Conservation (phyloP, 2,888 invertebrate genomes). For the Leucoma salicis region DNA sequence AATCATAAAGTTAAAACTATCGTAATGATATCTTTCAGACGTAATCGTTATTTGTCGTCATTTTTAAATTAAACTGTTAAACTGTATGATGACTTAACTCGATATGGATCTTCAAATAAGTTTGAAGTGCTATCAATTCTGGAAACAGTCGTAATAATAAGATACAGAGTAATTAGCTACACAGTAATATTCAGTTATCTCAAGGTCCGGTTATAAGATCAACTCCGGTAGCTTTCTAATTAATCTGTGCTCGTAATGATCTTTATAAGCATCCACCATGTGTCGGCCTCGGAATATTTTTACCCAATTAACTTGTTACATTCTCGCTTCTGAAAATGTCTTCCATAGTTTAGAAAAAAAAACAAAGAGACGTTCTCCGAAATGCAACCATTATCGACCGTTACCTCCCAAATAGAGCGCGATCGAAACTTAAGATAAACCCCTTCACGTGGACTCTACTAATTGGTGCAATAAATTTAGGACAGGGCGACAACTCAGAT, state of each 20-base stretch:
- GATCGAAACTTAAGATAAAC: conserved; percentile 69
- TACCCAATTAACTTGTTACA: conserved; percentile 79
- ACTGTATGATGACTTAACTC: conserved; percentile 9
- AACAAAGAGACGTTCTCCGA: conserved; percentile 66
- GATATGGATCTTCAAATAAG: conserved; percentile 19
- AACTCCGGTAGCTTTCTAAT: conserved; percentile 56
- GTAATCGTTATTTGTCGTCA: not conserved
- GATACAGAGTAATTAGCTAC: conserved; percentile 35
- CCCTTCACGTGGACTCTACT: conserved; percentile 73
- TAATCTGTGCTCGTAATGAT: conserved; percentile 62
- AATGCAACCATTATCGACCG: conserved; percentile 74
- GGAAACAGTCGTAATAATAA: conserved; percentile 32
- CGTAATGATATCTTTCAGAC: not conserved
- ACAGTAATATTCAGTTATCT: conserved; percentile 43
- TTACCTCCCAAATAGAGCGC: conserved; percentile 79
- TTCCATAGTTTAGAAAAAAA: conserved; percentile 51
- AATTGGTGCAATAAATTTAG: conserved; percentile 80
- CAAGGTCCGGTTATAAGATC: conserved; percentile 47
- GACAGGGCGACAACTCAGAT: conserved; percentile 61
- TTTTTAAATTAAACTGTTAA: conserved; percentile 8
- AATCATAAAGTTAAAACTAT: not conserved
- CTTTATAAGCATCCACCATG: conserved; percentile 56
- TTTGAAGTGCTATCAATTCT: conserved; percentile 26
- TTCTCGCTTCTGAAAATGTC: conserved; percentile 77
- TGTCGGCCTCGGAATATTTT: conserved; percentile 65